Evolutionary conservation across 2,888 invertebrate species (phyloP).

Genomic region (Drosophila fulvimacula): DNA sequence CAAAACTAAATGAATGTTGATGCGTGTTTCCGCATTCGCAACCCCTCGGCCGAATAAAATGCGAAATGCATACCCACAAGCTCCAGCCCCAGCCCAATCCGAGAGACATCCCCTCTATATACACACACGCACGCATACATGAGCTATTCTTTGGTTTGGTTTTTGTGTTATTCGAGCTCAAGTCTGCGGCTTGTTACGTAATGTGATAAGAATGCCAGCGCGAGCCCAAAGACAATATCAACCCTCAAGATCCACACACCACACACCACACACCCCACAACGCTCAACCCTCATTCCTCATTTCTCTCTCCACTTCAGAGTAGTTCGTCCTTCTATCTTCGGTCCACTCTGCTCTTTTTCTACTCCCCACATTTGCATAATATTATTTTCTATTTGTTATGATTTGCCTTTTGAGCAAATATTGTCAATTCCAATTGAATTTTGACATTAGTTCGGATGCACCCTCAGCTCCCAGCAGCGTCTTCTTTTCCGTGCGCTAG

Average conservation of each 20-base stretch:
- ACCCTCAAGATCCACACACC: slow-evolving; percentile 27
- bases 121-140: background rate
- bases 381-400: slow-evolving; percentile 73
- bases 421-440: slow-evolving; percentile 71
- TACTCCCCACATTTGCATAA: slow-evolving; percentile 65
- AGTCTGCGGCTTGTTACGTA: slow-evolving; percentile 79
- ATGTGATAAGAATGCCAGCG: slow-evolving; percentile 71
- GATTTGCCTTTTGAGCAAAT: slow-evolving; percentile 59
- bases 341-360: slow-evolving; percentile 25
- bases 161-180: slow-evolving; percentile 63
- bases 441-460: slow-evolving; percentile 65
- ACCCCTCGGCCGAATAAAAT: slow-evolving; percentile 26
- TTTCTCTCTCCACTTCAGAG: background rate
- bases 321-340: slow-evolving; percentile 6
- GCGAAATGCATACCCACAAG: slow-evolving; percentile 18
- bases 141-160: slow-evolving; percentile 27
- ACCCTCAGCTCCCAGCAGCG: background rate
- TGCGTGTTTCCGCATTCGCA: slow-evolving; percentile 58
- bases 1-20: slow-evolving; percentile 56
- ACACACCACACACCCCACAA: background rate
- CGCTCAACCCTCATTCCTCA: background rate
- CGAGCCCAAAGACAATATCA: slow-evolving; percentile 23
- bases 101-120: background rate
- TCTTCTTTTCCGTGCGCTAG: background rate
- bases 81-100: slow-evolving; percentile 5